phyloP scores from a whole-genome alignment of 2,888 invertebrate species.

The Tenthredo mesomela region DNA sequence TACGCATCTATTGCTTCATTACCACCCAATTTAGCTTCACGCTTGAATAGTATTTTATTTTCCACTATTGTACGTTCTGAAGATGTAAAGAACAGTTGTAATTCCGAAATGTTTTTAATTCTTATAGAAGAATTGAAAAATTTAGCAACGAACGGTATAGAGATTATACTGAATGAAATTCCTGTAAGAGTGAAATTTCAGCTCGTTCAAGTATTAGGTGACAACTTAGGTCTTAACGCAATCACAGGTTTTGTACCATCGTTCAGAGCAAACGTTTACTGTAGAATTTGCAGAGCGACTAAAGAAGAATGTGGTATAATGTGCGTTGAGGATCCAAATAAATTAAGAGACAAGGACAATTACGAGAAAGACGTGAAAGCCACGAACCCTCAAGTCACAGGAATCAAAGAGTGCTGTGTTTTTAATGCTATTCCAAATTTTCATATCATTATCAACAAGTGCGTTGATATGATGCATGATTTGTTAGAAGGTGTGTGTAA shows the following conservation, averaged over 20 bases:
- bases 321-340: constrained; percentile 54
- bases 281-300: constrained; percentile 63
- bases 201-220: constrained; percentile 58
- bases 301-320: constrained; percentile 57
- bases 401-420: constrained; percentile 61
- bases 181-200: constrained; percentile 59
- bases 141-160: constrained; percentile 61
- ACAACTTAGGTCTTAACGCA: constrained; percentile 62
- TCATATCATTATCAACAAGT: constrained; percentile 61
- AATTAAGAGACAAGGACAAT: constrained; percentile 59
- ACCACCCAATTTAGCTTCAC: constrained; percentile 57
- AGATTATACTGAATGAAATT: constrained; percentile 53
- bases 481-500: constrained; percentile 26
- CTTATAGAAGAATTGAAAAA: constrained; percentile 61
- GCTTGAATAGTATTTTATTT: constrained; percentile 62
- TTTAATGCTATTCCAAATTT: constrained; percentile 62
- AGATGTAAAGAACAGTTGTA: constrained; percentile 64
- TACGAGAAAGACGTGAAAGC: constrained; percentile 56
- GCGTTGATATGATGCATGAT: constrained; percentile 65
- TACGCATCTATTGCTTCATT: constrained; percentile 59
- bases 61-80: constrained; percentile 60
- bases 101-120: constrained; percentile 60
- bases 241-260: constrained; percentile 59
- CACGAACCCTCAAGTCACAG: constrained; percentile 53
- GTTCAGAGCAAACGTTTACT: constrained; percentile 62